These are phyloP conservation scores for Drosophila putrida DNA, from an alignment of 2,888 invertebrate species.

Conservation along the genomic window DNA sequence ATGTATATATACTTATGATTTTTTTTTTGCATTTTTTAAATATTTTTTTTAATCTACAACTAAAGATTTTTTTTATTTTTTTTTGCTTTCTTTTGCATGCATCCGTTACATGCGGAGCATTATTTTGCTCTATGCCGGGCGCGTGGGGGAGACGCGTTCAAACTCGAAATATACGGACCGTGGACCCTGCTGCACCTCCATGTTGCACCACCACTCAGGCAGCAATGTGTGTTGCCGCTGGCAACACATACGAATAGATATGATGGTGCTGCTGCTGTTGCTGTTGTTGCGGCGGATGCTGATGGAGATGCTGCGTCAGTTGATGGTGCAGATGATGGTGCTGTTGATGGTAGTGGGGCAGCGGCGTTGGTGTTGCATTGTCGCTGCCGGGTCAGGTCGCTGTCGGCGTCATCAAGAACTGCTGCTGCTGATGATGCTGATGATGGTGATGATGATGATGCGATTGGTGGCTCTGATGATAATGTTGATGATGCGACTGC, in stretches of 20 bases:
- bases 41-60: conserved; percentile 60
- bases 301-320: conserved; percentile 44
- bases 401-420: conserved; percentile 85
- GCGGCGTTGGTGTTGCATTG: conserved; percentile 60
- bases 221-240: conserved; percentile 83
- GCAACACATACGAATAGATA: conserved; percentile 84
- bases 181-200: conserved; percentile 26
- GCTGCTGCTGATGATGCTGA: conserved; percentile 83
- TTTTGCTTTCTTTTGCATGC: conserved; percentile 61
- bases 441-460: conserved; percentile 71
- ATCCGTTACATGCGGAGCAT: conserved; percentile 74
- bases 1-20: conserved; percentile 29
- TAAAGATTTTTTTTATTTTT: conserved; percentile 57
- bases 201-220: conserved; percentile 64
- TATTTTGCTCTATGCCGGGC: conserved; percentile 51
- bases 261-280: conserved; percentile 51
- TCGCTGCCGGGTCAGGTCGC: conserved; percentile 85
- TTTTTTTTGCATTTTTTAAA: conserved; percentile 50
- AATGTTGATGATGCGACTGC: conserved; percentile 68
- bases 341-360: conserved; percentile 59
- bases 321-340: conserved; percentile 55
- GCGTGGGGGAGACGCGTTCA: conserved; percentile 50
- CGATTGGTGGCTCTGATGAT: conserved; percentile 67
- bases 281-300: conserved; percentile 34
- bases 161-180: conserved; percentile 63